Conservation (phyloP, 2,113 vertebrate genomes). For the Anthoscopus minutus region DNA sequence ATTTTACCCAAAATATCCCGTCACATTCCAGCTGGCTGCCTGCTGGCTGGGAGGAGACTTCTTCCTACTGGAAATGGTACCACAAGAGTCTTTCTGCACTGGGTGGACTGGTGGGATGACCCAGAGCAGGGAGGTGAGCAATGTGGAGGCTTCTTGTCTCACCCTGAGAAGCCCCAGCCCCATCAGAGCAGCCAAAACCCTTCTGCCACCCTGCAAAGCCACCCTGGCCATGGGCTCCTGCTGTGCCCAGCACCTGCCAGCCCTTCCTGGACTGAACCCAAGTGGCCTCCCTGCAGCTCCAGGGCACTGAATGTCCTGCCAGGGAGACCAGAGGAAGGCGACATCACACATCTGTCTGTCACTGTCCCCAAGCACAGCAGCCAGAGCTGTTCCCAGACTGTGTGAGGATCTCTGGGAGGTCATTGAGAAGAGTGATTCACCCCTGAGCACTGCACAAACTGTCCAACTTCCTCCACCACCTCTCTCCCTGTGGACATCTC, state of each 20-base stretch:
- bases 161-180: neutral
- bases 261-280: neutral
- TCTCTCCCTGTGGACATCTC: neutral
- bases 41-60: neutral
- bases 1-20: slow-evolving; percentile 10
- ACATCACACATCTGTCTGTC: neutral
- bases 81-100: neutral
- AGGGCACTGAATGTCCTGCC: neutral
- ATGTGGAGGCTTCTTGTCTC: neutral
- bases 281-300: neutral
- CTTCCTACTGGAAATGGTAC: neutral
- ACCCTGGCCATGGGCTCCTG: neutral
- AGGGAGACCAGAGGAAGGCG: neutral
- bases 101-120: neutral
- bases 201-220: neutral
- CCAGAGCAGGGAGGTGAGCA: neutral
- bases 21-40: neutral
- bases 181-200: neutral
- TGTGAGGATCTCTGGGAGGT: neutral
- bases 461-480: neutral
- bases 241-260: neutral
- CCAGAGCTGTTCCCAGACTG: neutral
- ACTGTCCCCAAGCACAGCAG: neutral
- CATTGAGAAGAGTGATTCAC: neutral
- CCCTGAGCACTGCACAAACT: neutral